phyloP scores from a whole-genome alignment of 2,113 vertebrate genomes.

The Anser cygnoides region DNA sequence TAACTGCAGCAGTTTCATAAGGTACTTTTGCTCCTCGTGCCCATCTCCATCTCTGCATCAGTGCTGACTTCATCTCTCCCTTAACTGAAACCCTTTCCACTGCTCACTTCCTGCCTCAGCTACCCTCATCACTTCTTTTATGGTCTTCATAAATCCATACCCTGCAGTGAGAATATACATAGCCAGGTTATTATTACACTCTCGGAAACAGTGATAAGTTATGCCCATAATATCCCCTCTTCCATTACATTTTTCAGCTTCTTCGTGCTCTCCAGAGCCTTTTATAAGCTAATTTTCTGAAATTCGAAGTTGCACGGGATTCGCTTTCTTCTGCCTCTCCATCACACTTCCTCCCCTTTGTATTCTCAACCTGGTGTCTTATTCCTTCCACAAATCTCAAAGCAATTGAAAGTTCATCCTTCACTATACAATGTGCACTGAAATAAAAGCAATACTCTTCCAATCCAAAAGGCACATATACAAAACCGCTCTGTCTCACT shows the following conservation, averaged over 20 bases:
- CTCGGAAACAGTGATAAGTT: neutral
- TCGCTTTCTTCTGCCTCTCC: neutral
- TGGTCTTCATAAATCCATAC: neutral
- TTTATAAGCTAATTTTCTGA: slow-evolving; percentile 23
- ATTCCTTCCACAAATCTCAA: neutral
- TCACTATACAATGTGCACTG: neutral
- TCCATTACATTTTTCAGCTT: neutral
- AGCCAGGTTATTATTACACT: neutral
- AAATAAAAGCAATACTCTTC: neutral
- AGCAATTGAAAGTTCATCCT: neutral
- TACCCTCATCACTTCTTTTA: neutral
- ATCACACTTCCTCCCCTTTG: neutral
- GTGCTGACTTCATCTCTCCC: neutral
- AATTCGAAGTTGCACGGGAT: neutral
- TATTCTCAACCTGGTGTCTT: neutral
- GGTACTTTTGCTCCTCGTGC: neutral
- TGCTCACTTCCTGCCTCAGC: neutral
- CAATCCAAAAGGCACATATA: neutral
- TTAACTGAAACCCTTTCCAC: neutral
- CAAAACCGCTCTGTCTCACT: rapidly evolving
- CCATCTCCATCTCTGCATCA: neutral
- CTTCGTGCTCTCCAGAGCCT: neutral
- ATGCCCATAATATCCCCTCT: neutral
- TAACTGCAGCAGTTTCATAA: neutral
- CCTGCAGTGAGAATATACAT: neutral